These are phyloP conservation scores for Pardalotus punctatus DNA, from an alignment of 2,113 vertebrate species.

Conservation along the genomic window DNA sequence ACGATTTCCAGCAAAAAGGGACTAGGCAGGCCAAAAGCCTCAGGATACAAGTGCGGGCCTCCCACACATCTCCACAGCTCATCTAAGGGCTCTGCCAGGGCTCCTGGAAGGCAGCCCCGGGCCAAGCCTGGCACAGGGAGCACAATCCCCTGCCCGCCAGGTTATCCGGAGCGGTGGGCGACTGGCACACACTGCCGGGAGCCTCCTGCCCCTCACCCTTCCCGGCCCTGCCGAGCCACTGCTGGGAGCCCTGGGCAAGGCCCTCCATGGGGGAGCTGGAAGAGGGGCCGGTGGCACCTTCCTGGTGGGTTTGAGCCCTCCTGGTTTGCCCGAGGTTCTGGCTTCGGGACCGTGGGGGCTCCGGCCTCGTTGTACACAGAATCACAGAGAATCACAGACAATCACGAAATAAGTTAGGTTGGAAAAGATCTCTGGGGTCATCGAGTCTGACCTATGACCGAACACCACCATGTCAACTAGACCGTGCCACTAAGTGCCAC, in stretches of 20 bases:
- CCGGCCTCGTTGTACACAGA: neutral
- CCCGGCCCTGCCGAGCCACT: neutral
- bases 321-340: neutral
- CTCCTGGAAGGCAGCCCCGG: neutral
- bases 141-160: neutral
- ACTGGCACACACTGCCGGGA: accelerated
- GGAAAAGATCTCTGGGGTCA: neutral
- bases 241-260: neutral
- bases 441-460: neutral
- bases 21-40: neutral
- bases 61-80: neutral
- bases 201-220: neutral
- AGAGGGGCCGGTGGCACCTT: accelerated
- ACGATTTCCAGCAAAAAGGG: neutral
- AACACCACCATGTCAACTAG: neutral
- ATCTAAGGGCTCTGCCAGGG: accelerated
- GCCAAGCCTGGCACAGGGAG: neutral
- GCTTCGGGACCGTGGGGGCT: neutral
- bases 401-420: neutral
- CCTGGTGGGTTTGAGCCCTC: neutral
- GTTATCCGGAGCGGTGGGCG: accelerated
- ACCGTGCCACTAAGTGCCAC: too few relatives aligned
- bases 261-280: accelerated
- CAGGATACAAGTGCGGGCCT: accelerated
- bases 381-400: neutral